Base-by-base conservation (phyloP, 2,888 invertebrate genomes). In the Pachymerium ferrugineum region DNA sequence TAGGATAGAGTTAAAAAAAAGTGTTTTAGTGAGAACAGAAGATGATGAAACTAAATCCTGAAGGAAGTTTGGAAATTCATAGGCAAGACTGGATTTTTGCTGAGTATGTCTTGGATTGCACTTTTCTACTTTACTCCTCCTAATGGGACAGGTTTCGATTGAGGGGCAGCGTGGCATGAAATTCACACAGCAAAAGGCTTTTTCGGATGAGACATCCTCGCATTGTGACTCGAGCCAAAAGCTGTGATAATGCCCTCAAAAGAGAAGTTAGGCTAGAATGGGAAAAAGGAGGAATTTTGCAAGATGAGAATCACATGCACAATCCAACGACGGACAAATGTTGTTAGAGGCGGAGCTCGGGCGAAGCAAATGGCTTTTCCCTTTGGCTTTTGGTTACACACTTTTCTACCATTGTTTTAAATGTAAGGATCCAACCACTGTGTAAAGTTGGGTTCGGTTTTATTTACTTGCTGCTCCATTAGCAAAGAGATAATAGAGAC, bases 131-230 rank as follows among this genome's bases (percentile, higher is more conserved):
- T 62, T 62, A 62, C 62, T 62, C 62, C 25, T 62, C 62, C 62
- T 62, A 62, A 62, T 62, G 62, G 62, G 62, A 62, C 62, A 62
- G 62, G 62, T 62, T 62, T 62, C 62, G 62, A 62, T 62, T 62
- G 62, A 62, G 28, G 62, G 62, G 62, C 62, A 62, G 62, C 62
- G 25, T 62, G 62, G 62, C 62, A 62, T 62, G 62, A 62, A 62
- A 62, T 62, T 62, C 62, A 62, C 62, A 62, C 62, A 62, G 62
- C 62, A 62, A 62, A 62, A 62, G 62, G 62, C 62, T 62, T 62
- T 62, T 62, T 62, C 62, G 62, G 62, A 62, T 62, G 62, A 62
- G 62, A 62, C 62, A 62, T 62, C 62, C 28, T 62, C 62, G 62
- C 62, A 62, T 62, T 62, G 62, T 62, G 62, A 62, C 62, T 62